Evolutionary conservation across 2,797 vertebrate genomes (phyloP), one percentile per base, ranked within the genome.

Genomic region (Mustela erminea): DNA sequence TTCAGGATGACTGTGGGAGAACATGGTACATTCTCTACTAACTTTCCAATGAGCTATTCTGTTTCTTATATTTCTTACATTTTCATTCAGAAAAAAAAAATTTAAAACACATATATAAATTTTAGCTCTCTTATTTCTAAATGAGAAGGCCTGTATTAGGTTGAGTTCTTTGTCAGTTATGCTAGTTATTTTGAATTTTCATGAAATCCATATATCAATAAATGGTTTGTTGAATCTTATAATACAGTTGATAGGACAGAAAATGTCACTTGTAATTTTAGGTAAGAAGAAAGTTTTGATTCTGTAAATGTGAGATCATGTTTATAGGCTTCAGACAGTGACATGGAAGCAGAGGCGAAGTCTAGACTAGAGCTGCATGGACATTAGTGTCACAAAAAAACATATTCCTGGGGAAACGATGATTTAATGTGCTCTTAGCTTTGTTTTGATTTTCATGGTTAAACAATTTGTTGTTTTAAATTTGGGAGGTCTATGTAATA

Each of bases 1-100:
- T 98, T 35, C 68, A 94, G 62, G 98, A 98, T 38, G 83, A 98
- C 32, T 98, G 98, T 85, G 98, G 97, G 87, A 97, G 95, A 96
- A 95, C 66, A 77, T 98, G 98, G 98, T 98, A 98, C 12, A 10
- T 68, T 66, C 9, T 75, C 35, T 75, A 29, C 7, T 64, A n/a
- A 25, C 32, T 80, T 87, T 83, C 29, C 23, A 68, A 52, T 41
- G 60, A 72, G 14, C 35, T 25, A 11, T 80, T 90, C 35, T 78
- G 3, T 52, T 62, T 17, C 46, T 90, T 62, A 23, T 7, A 35
- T 83, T 96, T 92, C 46, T 87, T 62, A 23, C 9, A 32, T 83
- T 96, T 92, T 85, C 20, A 85, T 72, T 90, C 60, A 54, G 54
- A 60, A 93, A 92, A 72, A 43, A 43, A 41, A 56, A 25, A 15